These are phyloP conservation scores for Epinotia bilunana DNA, from an alignment of 2,888 invertebrate species.

Conservation along the genomic window DNA sequence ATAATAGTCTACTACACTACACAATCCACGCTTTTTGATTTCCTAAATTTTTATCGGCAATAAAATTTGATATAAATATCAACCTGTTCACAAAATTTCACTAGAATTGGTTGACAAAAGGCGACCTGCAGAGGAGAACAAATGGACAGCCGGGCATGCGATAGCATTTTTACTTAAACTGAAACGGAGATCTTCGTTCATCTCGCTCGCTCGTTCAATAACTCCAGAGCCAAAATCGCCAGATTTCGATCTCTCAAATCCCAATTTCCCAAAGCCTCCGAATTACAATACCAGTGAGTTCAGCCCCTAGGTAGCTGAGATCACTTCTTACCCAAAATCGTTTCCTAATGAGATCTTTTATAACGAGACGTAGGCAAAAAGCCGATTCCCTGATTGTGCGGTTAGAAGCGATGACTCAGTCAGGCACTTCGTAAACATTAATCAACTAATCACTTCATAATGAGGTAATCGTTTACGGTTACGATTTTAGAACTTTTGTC, in stretches of 20 bases:
- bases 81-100: too few species aligned
- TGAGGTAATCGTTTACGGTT: constrained; percentile 3
- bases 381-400: constrained; percentile 10
- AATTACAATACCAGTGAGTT: constrained; percentile 6
- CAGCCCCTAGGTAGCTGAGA: not conserved
- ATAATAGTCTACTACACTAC: too few species aligned
- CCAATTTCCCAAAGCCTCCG: not conserved
- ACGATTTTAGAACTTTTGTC: constrained; percentile 11
- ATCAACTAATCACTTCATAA: constrained; percentile 20
- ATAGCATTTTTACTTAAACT: too few species aligned
- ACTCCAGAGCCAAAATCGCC: too few species aligned
- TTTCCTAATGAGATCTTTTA: constrained; percentile 23
- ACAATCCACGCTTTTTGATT: too few species aligned
- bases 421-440: constrained; percentile 3
- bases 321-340: constrained; percentile 10
- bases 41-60: too few species aligned
- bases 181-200: too few species aligned
- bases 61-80: too few species aligned
- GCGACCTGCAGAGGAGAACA: too few species aligned
- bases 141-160: too few species aligned
- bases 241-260: not conserved
- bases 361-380: constrained; percentile 17
- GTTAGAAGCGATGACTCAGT: constrained; percentile 9
- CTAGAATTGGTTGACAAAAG: too few species aligned
- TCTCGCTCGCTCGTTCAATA: too few species aligned